Conservation (phyloP, 2,888 invertebrate genomes). For the Dione juno region DNA sequence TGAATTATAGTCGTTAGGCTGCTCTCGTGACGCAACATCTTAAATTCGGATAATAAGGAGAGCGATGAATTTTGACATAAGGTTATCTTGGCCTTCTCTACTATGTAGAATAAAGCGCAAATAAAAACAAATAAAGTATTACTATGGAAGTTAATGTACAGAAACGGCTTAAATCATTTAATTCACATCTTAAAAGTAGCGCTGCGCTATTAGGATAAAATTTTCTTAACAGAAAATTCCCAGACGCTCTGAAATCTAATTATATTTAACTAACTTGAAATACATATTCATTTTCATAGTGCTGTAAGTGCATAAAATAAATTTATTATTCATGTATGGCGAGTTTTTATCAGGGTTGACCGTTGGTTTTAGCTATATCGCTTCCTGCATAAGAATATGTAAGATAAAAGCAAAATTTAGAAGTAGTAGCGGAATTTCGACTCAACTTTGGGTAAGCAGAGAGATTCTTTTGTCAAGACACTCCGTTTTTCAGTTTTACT, state of each 20-base stretch:
- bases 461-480: too few relatives aligned
- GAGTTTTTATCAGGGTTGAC: conserved; percentile 45
- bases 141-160: not conserved
- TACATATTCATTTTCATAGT: conserved; percentile 48
- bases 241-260: conserved; percentile 39
- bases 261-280: conserved; percentile 43
- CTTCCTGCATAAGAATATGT: not conserved
- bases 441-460: too few relatives aligned
- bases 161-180: conserved; percentile 14
- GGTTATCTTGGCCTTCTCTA: too few relatives aligned
- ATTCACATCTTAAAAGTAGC: conserved; percentile 24
- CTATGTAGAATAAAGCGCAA: too few relatives aligned
- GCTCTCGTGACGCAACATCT: too few relatives aligned
- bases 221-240: conserved; percentile 32
- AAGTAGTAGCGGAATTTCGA: too few relatives aligned
- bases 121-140: too few relatives aligned
- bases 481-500: too few relatives aligned
- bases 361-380: conserved; percentile 17
- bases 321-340: conserved; percentile 52
- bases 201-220: conserved; percentile 14
- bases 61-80: too few relatives aligned
- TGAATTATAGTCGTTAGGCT: too few relatives aligned
- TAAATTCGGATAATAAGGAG: too few relatives aligned
- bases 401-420: too few relatives aligned
- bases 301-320: conserved; percentile 49